Base-by-base conservation (phyloP, 2,888 invertebrate species). In the Athalia rosae region DNA sequence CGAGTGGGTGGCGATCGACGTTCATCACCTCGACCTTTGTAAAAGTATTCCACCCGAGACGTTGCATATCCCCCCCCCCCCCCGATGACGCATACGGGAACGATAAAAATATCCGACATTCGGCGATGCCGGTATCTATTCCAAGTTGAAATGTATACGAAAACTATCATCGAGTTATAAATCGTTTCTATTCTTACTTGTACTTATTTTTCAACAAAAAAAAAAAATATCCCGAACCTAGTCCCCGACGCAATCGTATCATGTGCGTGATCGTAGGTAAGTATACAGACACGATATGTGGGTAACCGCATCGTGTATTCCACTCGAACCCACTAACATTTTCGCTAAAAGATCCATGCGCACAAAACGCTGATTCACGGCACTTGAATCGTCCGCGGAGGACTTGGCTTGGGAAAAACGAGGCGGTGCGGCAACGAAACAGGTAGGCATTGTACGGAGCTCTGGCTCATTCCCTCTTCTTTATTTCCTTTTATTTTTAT, bases 391-490 rank as follows among this genome's bases (percentile, higher is more conserved):
- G 28, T 28, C 41, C 4, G 8, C 50, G 28, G 28, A 28, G 15
- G 53, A 67, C 15, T 53, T 67, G 53, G 67, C 15, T 13, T 8
- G 28, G 28, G 28, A 28, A 28, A 28, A 28, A 28, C n/a, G 28
- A 28, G 28, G 28, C 28, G 28, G 28, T 28, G 50, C 48, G n/a
- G 67, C 50, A 50, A 11, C 41, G 53, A 47, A 64, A n/a, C 13
- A 7, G 59, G n/a, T 50, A 67, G 28, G 15, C 67, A 61, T 62
- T 50, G 62, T 48, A 78, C 77, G 77, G 61, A 28, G 13, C 56
- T n/a, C 47, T 50, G 43, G 15, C 43, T 47, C 45, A 58, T 61
- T 62, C 5, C 7, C 6, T 11, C 28, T 47, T 8, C 11, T 56
- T 56, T 13, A 41, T 41, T 3, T 43, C 48, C 6, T n/a, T 53